phyloP scores from a whole-genome alignment of 2,797 vertebrate species.

The Brachyrhaphis roseni region DNA sequence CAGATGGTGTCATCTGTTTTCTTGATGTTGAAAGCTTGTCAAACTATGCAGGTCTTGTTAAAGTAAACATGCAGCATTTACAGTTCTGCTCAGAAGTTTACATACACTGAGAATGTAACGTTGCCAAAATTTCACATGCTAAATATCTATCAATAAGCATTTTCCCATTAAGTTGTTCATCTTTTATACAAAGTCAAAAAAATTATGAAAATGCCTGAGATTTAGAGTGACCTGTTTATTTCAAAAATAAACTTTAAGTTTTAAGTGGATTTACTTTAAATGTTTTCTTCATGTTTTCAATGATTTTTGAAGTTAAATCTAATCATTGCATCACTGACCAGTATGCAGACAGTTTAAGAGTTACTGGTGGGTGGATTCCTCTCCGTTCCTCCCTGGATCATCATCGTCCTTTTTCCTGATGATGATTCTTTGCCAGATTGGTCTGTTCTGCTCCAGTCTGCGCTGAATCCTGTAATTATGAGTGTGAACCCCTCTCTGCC shows the following conservation, averaged over 20 bases:
- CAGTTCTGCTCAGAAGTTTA: not conserved
- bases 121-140: not conserved
- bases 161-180: not conserved
- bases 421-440: slow-evolving; percentile 21
- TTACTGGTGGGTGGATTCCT: slow-evolving; percentile 12
- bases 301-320: slow-evolving; percentile 34
- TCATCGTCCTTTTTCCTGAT: slow-evolving; percentile 24
- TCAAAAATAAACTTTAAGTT: not conserved
- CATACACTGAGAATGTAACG: not conserved
- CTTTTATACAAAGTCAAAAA: not conserved
- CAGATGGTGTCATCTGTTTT: not conserved
- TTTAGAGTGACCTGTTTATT: not conserved
- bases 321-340: slow-evolving; percentile 22
- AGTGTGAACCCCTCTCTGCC: slow-evolving; percentile 28
- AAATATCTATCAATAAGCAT: not conserved
- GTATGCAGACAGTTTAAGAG: not conserved
- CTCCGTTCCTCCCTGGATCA: slow-evolving; percentile 11
- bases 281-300: not conserved
- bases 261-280: not conserved
- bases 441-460: slow-evolving; percentile 27
- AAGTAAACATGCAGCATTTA: not conserved
- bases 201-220: not conserved
- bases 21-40: not conserved
- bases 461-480: slow-evolving; percentile 42
- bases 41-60: not conserved